Percentiles rank a stretch among this genome's conserved stretches.
Conservation (phyloP, 2,113 vertebrate genomes). For the Ancistrus triradiatus region DNA sequence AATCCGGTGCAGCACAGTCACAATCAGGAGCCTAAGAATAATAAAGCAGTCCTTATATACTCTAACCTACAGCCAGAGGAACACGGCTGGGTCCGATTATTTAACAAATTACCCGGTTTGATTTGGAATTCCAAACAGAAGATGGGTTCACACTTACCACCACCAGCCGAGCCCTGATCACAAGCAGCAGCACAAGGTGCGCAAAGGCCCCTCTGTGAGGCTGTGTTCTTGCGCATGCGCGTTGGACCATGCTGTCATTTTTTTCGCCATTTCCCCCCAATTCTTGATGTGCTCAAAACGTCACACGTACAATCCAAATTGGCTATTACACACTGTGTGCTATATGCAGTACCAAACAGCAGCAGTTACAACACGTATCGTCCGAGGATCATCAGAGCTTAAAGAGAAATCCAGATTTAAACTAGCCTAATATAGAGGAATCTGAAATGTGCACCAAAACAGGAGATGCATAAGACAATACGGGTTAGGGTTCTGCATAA, state of each 20-base stretch:
- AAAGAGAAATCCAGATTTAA: no score
- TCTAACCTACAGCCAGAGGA: no score
- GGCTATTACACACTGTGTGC: neutral
- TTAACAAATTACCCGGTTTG: no score
- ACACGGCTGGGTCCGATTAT: no score
- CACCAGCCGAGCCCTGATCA: conserved; percentile 20
- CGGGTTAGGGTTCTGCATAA: no score
- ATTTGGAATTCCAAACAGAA: neutral
- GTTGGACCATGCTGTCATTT: conserved; percentile 15
- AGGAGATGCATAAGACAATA: no score
- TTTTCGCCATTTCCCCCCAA: neutral
- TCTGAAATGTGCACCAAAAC: no score
- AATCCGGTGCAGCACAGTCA: neutral
- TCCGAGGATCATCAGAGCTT: no score
- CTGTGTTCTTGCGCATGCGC: conserved; percentile 42
- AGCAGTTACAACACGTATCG: no score
- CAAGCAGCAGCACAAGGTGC: conserved; percentile 27
- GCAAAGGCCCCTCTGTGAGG: conserved; percentile 29
- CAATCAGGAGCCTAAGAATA: neutral
- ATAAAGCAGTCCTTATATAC: no score
- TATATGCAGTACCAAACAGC: no score
- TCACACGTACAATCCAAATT: neutral
- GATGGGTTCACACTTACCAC: conserved; percentile 27
- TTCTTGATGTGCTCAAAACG: neutral
- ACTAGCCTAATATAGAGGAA: no score